A percentile compares a stretch with the other conserved stretches of the same genome.
Conservation (phyloP, 1,140 invertebrate species). For the Hyposmocoma kahamanoa region DNA sequence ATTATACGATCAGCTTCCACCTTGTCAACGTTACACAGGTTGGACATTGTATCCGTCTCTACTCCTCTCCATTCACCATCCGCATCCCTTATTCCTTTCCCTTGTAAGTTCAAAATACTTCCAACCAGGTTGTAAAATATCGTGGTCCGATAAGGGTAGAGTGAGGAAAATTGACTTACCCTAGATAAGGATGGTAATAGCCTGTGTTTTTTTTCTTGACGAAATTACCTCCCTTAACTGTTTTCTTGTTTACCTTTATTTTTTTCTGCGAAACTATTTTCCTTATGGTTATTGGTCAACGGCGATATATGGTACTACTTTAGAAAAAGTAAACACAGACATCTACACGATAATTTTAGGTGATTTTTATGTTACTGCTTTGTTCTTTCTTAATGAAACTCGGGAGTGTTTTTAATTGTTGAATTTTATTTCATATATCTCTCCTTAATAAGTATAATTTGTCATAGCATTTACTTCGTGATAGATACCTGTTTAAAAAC, state of each 20-base stretch:
- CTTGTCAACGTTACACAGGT: slow-evolving; percentile 68
- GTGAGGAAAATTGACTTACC: slow-evolving; percentile 69
- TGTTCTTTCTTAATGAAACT: no score
- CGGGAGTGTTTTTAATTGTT: no score
- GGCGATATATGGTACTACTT: no score
- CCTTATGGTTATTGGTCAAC: no score
- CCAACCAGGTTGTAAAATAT: neutral
- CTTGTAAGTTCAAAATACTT: slow-evolving; percentile 20
- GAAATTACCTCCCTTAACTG: slow-evolving; percentile 60
- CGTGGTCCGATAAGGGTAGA: slow-evolving; percentile 28
- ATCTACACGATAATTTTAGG: no score
- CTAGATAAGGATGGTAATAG: slow-evolving; percentile 65
- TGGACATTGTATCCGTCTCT: slow-evolving; percentile 54
- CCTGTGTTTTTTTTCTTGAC: slow-evolving; percentile 55
- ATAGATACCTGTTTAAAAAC: no score
- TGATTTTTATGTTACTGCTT: no score
- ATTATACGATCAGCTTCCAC: slow-evolving; percentile 68
- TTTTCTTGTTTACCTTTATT: slow-evolving; percentile 63
- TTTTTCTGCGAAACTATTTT: slow-evolving; percentile 13
- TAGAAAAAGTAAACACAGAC: no score
- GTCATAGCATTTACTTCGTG: no score
- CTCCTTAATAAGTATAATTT: no score
- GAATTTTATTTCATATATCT: no score
- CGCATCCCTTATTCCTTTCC: slow-evolving; percentile 17
- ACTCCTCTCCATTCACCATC: no score